A percentile compares a stretch with the other conserved stretches of the same genome.
Evolutionary conservation across 2,113 vertebrate genomes (phyloP).

Genomic region (Patagioenas fasciata): DNA sequence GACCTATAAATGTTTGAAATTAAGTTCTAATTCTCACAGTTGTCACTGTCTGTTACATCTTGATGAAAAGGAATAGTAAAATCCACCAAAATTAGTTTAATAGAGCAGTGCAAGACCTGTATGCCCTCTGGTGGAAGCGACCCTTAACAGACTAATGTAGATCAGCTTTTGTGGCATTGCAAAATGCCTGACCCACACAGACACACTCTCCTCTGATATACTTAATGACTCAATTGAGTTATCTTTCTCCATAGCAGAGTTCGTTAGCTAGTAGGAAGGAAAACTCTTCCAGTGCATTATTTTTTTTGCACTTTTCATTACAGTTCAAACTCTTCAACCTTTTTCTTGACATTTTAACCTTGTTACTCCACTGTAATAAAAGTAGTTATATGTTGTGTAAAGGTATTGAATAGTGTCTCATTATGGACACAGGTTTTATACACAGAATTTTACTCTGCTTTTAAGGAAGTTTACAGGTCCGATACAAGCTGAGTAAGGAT

Average conservation of each 20-base stretch:
- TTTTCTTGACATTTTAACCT: constrained; percentile 3
- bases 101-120: constrained; percentile 10
- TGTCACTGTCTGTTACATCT: background rate
- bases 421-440: background rate
- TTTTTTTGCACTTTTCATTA: background rate
- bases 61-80: background rate
- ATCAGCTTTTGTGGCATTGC: background rate
- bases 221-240: background rate
- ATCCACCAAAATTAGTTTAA: background rate
- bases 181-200: background rate
- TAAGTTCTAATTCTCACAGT: background rate
- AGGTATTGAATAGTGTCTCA: background rate
- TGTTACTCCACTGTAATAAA: background rate
- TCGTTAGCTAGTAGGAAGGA: background rate
- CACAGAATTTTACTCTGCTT: constrained; percentile 30
- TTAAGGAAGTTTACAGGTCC: constrained; percentile 94
- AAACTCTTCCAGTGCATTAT: background rate
- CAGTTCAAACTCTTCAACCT: background rate
- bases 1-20: background rate
- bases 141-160: background rate
- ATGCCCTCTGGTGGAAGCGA: constrained; percentile 64
- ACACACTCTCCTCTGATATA: background rate
- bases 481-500: constrained; percentile 86
- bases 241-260: background rate
- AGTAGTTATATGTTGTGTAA: background rate